These are phyloP conservation scores for Drosophila aldrichi DNA, from an alignment of 2,888 invertebrate genomes.

Conservation along the genomic window DNA sequence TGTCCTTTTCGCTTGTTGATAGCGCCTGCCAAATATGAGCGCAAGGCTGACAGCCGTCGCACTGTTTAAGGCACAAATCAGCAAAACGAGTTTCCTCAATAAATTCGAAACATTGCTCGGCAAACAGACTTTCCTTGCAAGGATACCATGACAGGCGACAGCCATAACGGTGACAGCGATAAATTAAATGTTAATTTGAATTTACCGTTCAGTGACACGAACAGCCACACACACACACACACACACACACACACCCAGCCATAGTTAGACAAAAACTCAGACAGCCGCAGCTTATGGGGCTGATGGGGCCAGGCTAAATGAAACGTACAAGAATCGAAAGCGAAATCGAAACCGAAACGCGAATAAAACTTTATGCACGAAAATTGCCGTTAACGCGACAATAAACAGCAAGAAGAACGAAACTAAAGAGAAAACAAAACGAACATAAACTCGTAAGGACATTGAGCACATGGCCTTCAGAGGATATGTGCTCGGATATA, in stretches of 20 bases:
- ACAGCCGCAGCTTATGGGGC: slow-evolving; percentile 24
- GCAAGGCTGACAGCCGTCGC: slow-evolving; percentile 53
- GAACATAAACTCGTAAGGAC: slow-evolving; percentile 32
- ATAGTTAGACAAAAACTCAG: slow-evolving; percentile 7
- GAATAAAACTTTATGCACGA: slow-evolving; percentile 69
- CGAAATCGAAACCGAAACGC: slow-evolving; percentile 58
- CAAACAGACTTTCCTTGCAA: slow-evolving; percentile 33
- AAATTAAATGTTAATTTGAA: slow-evolving; percentile 82
- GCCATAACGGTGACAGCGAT: slow-evolving; percentile 82
- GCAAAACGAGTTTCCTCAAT: slow-evolving; percentile 73
- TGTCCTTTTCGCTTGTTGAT: slow-evolving; percentile 43
- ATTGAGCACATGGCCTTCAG: slow-evolving; percentile 18
- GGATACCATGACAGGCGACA: slow-evolving; percentile 73
- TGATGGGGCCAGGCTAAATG: slow-evolving; percentile 56
- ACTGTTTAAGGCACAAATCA: slow-evolving; percentile 40
- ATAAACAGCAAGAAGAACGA: slow-evolving; percentile 56
- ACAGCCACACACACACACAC: slow-evolving; percentile 43
- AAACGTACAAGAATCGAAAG: slow-evolving; percentile 56
- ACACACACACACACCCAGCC: slow-evolving; percentile 26
- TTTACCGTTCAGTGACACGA: slow-evolving; percentile 80
- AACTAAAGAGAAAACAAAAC: slow-evolving; percentile 43
- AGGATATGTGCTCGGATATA: not conserved
- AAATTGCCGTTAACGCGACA: slow-evolving; percentile 75
- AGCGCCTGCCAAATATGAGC: slow-evolving; percentile 54
- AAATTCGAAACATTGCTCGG: slow-evolving; percentile 56